Evolutionary conservation across 2,113 vertebrate species (phyloP).

Genomic region (Sporophila hypoxantha): DNA sequence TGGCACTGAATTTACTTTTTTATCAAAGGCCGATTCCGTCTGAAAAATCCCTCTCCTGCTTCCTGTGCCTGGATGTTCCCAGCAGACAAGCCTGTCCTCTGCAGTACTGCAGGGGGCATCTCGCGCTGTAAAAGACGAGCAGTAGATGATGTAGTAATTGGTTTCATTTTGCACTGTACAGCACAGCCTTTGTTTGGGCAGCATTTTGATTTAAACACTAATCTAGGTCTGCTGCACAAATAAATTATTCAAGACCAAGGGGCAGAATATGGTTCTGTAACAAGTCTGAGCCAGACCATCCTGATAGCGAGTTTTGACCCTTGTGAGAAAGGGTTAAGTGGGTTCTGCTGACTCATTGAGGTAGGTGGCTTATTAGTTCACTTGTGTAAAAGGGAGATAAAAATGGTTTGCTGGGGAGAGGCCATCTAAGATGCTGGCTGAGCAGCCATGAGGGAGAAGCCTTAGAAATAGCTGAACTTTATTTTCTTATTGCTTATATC

Average conservation of each 20-base stretch:
- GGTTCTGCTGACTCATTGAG: constrained; percentile 63
- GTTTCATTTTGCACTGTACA: constrained; percentile 50
- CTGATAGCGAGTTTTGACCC: constrained; percentile 46
- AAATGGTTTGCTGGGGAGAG: constrained; percentile 53
- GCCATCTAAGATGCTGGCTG: constrained; percentile 44
- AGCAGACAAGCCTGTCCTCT: neutral
- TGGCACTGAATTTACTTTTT: constrained; percentile 1
- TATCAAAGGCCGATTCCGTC: neutral
- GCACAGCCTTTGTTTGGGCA: constrained; percentile 57
- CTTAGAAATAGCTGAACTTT: constrained; percentile 53
- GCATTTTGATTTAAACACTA: constrained; percentile 59
- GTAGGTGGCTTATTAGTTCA: constrained; percentile 59
- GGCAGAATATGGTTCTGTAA: constrained; percentile 40
- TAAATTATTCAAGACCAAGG: constrained; percentile 54
- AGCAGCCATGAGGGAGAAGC: constrained; percentile 52
- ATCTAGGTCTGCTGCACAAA: constrained; percentile 40
- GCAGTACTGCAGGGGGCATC: constrained; percentile 55
- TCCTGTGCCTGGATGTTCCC: neutral
- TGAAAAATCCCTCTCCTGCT: neutral
- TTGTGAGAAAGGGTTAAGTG: constrained; percentile 62
- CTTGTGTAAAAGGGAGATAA: constrained; percentile 54
- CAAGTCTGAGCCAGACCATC: constrained; percentile 23
- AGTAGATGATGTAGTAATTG: constrained; percentile 26
- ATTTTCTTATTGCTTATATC: constrained; percentile 63
- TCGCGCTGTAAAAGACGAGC: constrained; percentile 34